These are phyloP conservation scores for Terrapene triunguis DNA, from an alignment of 2,113 vertebrate genomes.

Conservation along the genomic window DNA sequence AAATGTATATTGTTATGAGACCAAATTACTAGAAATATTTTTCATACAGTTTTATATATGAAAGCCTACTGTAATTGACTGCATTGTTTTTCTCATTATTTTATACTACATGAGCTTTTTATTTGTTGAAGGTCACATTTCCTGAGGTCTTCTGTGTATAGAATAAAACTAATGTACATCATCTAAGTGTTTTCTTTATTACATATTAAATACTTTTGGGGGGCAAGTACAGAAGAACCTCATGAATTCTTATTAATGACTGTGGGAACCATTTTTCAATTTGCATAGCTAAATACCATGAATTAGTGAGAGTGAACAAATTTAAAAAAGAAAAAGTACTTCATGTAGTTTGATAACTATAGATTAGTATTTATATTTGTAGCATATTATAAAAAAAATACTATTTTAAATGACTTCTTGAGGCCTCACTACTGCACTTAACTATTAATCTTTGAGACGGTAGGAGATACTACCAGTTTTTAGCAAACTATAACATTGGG, in stretches of 20 bases:
- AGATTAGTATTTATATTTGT: not conserved
- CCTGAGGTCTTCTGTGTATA: not conserved
- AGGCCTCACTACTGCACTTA: not conserved
- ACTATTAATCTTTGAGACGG: not conserved
- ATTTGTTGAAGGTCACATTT: constrained; percentile 27
- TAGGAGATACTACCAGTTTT: not conserved
- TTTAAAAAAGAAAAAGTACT: not conserved
- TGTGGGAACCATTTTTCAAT: not conserved
- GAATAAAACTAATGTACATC: constrained; percentile 42
- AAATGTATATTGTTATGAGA: constrained; percentile 25
- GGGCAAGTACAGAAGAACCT: not conserved
- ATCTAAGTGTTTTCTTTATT: not conserved
- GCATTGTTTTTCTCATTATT: not conserved
- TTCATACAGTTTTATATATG: not conserved
- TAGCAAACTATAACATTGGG: not conserved
- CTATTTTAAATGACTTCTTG: not conserved
- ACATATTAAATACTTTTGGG: not conserved
- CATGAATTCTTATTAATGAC: not conserved
- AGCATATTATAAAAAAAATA: not conserved
- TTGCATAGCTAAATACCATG: not conserved
- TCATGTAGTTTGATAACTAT: not conserved
- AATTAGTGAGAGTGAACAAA: not conserved
- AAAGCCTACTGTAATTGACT: constrained; percentile 18
- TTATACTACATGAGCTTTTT: constrained; percentile 36
- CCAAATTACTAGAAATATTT: constrained; percentile 11